Evolutionary conservation across 2,113 vertebrate species (phyloP).

Genomic region (Gobio gobio): DNA sequence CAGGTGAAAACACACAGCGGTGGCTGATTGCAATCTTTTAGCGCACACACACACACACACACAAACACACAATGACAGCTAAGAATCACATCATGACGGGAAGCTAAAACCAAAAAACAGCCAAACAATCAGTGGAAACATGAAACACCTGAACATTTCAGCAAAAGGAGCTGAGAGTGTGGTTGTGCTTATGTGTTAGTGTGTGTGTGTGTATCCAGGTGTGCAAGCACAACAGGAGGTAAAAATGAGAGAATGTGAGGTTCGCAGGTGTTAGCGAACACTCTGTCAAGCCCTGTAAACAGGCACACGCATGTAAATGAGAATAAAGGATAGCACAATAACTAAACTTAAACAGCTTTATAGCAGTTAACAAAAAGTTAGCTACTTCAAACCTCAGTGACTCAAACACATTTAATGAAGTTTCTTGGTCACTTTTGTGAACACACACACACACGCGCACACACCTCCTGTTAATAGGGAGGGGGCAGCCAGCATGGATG

Average conservation of each 20-base stretch:
- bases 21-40: constrained; percentile 35
- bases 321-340: background rate
- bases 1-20: constrained; percentile 26
- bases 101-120: background rate
- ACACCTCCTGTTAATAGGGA: constrained; percentile 52
- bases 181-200: constrained; percentile 1
- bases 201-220: constrained; percentile 46
- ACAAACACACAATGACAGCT: constrained; percentile 42
- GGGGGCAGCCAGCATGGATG: constrained; percentile 77
- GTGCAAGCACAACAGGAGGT: constrained; percentile 35
- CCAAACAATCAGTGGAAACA: background rate
- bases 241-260: constrained; percentile 43
- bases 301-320: constrained; percentile 31
- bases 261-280: constrained; percentile 54
- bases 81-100: constrained; percentile 2
- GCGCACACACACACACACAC: constrained; percentile 36
- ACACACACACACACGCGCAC: constrained; percentile 50
- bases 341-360: constrained; percentile 26
- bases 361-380: background rate
- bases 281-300: constrained; percentile 17
- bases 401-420: constrained; percentile 38
- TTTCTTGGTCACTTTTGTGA: constrained; percentile 57
- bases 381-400: background rate
- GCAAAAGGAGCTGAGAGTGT: constrained; percentile 2
- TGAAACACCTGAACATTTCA: background rate